These are phyloP conservation scores for Cryptocephalus primarius DNA, from an alignment of 2,888 invertebrate genomes.

Conservation along the genomic window DNA sequence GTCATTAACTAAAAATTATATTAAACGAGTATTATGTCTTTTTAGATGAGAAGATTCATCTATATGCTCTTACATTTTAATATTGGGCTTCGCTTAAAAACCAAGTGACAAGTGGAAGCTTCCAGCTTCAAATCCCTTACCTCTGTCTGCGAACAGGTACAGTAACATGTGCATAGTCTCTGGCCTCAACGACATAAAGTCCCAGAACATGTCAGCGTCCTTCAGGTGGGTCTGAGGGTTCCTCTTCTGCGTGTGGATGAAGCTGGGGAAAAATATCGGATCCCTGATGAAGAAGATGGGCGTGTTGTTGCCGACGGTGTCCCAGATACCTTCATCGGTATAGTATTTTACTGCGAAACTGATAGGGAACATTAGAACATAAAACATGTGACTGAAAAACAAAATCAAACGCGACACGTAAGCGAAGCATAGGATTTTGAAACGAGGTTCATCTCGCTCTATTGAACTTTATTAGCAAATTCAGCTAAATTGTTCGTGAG, in stretches of 20 bases:
- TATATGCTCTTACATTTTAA: no score
- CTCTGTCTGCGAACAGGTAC: slow-evolving; percentile 84
- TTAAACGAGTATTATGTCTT: no score
- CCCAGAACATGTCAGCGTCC: slow-evolving; percentile 95
- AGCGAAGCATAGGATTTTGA: no score
- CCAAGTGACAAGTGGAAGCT: background rate
- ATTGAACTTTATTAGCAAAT: no score
- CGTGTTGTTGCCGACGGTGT: slow-evolving; percentile 87
- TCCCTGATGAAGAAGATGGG: slow-evolving; percentile 91
- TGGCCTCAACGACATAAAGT: slow-evolving; percentile 80
- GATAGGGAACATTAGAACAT: no score
- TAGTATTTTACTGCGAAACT: slow-evolving; percentile 85
- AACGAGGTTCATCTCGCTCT: no score
- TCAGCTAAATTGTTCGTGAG: no score
- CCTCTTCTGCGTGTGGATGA: slow-evolving; percentile 94
- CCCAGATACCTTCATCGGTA: slow-evolving; percentile 88
- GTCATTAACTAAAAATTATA: no score
- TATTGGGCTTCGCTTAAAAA: no score
- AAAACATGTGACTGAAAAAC: no score
- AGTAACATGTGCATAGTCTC: slow-evolving; percentile 77
- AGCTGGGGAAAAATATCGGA: slow-evolving; percentile 82
- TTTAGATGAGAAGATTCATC: no score
- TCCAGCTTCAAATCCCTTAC: slow-evolving; percentile 29
- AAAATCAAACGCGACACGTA: no score
- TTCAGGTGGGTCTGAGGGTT: slow-evolving; percentile 88